These are phyloP conservation scores for Pharmacophagus antenor DNA, from an alignment of 2,888 invertebrate genomes.

Conservation along the genomic window DNA sequence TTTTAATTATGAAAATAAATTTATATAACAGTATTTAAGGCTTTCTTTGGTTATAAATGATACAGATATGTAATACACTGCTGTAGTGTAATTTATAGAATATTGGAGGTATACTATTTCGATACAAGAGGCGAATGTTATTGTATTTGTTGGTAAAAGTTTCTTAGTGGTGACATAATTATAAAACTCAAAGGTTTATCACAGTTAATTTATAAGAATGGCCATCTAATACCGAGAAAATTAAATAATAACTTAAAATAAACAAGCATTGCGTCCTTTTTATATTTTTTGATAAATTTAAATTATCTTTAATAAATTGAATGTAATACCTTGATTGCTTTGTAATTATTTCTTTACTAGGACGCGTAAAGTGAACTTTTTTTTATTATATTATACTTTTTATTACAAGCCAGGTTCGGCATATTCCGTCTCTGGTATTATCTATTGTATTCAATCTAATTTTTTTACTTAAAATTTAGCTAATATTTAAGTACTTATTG, in stretches of 20 bases:
- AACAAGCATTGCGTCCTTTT: background rate
- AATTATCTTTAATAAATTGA: background rate
- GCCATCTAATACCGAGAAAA: constrained; percentile 20
- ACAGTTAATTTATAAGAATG: constrained; percentile 36
- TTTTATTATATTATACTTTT: constrained; percentile 13
- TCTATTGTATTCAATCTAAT: constrained; percentile 6
- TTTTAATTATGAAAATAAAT: background rate
- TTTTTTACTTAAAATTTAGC: constrained; percentile 35
- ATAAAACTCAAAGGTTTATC: constrained; percentile 34
- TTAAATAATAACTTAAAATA: constrained; percentile 3
- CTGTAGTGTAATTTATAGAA: constrained; percentile 26
- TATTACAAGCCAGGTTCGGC: constrained; percentile 19
- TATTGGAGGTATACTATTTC: constrained; percentile 12
- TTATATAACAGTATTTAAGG: background rate
- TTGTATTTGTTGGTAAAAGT: constrained; percentile 24
- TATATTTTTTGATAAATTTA: background rate
- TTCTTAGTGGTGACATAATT: constrained; percentile 22
- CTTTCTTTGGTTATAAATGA: constrained; percentile 16
- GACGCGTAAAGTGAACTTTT: constrained; percentile 21
- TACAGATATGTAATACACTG: constrained; percentile 34
- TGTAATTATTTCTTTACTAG: constrained; percentile 18
- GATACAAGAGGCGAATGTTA: constrained; percentile 14
- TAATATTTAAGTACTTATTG: constrained; percentile 38
- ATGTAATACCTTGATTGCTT: background rate
- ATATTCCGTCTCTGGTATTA: constrained; percentile 7